phyloP scores from a whole-genome alignment of 2,797 vertebrate species.

The Sebastes elongatus region DNA sequence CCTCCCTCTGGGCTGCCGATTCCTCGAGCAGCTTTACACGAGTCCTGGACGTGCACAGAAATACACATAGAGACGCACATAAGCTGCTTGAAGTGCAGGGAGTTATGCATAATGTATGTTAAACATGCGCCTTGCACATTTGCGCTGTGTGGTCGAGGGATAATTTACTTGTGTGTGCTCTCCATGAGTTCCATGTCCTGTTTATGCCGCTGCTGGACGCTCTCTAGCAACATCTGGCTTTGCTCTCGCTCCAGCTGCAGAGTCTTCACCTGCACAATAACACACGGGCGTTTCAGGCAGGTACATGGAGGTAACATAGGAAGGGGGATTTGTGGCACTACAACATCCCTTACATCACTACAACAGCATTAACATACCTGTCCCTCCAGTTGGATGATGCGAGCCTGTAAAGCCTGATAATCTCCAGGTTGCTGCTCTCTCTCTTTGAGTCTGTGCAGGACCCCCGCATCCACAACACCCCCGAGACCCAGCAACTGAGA shows the following conservation, averaged over 20 bases:
- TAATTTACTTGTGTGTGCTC: conserved; percentile 83
- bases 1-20: conserved; percentile 81
- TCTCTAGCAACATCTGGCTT: conserved; percentile 83
- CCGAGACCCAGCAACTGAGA: conserved; percentile 64
- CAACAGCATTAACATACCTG: conserved; percentile 78
- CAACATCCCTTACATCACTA: too few relatives aligned
- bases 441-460: conserved; percentile 51
- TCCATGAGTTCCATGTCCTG: conserved; percentile 88
- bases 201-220: conserved; percentile 84
- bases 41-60: conserved; percentile 63
- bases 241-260: conserved; percentile 87
- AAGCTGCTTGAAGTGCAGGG: not conserved
- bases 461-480: conserved; percentile 41
- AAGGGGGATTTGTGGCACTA: not conserved
- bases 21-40: conserved; percentile 87
- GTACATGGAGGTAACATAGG: not conserved
- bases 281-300: not conserved
- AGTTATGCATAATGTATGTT: not conserved
- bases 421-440: conserved; percentile 67
- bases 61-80: not conserved
- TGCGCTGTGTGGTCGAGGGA: conserved; percentile 46
- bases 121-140: not conserved
- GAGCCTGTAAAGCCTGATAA: conserved; percentile 74
- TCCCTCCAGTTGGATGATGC: conserved; percentile 85
- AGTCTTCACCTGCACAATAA: conserved; percentile 80